A percentile compares a stretch with the other conserved stretches of the same genome.
Conservation (phyloP, 1,140 invertebrate genomes). For the Notospermus geniculatus region DNA sequence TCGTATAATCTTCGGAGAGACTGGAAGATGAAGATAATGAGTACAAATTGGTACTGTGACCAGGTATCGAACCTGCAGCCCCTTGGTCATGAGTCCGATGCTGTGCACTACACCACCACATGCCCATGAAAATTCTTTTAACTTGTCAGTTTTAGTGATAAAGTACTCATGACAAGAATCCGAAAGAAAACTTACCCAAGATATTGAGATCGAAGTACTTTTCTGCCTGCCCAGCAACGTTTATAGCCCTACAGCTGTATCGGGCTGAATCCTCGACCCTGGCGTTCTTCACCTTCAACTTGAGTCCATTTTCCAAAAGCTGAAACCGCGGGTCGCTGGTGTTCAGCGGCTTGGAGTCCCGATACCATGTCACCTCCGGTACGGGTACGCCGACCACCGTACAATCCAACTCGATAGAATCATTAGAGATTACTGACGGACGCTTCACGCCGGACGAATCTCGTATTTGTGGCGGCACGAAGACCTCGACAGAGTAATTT, state of each 20-base stretch:
- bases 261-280: constrained; percentile 36
- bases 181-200: constrained; percentile 60
- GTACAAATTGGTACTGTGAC: no score
- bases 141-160: no score
- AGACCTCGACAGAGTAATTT: constrained; percentile 40
- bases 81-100: no score
- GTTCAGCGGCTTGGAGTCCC: constrained; percentile 5
- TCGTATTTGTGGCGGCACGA: constrained; percentile 25
- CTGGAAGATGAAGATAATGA: constrained; percentile 35
- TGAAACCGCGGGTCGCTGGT: neutral
- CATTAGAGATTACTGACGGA: constrained; percentile 20
- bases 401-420: constrained; percentile 24
- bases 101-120: no score
- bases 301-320: constrained; percentile 23
- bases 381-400: constrained; percentile 21
- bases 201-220: constrained; percentile 65
- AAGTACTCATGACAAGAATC: no score
- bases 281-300: constrained; percentile 30
- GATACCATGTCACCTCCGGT: constrained; percentile 22
- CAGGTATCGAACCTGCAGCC: no score
- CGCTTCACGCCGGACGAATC: constrained; percentile 11
- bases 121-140: no score
- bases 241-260: constrained; percentile 65
- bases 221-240: constrained; percentile 67
- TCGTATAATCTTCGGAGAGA: constrained; percentile 40